phyloP scores from a whole-genome alignment of 1,140 invertebrate species.

The Holotrichia oblita region DNA sequence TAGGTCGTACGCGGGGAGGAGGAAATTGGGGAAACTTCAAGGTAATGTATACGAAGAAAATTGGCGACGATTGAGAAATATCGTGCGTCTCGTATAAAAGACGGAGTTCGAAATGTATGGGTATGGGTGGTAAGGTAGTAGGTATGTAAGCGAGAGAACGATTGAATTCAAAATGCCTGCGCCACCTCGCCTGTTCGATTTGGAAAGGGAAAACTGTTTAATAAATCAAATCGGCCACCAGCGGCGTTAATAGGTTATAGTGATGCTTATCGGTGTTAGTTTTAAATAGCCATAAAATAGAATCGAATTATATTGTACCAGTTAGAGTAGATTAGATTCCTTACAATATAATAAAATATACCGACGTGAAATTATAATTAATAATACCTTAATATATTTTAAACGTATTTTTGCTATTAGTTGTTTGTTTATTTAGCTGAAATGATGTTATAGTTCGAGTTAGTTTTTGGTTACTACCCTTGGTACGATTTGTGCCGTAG shows the following conservation, averaged over 20 bases:
- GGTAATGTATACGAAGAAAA: slow-evolving; percentile 17
- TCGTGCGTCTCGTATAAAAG: background rate
- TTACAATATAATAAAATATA: too few species aligned
- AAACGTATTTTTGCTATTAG: too few species aligned
- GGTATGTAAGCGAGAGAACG: background rate
- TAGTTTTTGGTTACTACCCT: too few species aligned
- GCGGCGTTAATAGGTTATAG: background rate
- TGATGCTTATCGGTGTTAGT: background rate
- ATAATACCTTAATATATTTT: too few species aligned
- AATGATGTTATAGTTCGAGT: too few species aligned
- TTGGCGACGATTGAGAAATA: slow-evolving; percentile 15
- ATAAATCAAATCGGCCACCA: background rate
- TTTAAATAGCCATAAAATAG: background rate
- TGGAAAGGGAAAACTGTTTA: background rate
- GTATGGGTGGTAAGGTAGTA: background rate
- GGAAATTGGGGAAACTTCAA: slow-evolving; percentile 12
- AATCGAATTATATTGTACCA: background rate
- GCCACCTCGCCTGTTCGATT: background rate
- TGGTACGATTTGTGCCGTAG: too few species aligned
- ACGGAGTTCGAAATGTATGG: background rate
- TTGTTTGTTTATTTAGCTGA: too few species aligned
- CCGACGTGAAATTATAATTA: too few species aligned
- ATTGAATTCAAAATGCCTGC: background rate
- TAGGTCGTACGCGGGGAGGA: background rate
- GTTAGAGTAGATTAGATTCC: background rate